Evolutionary conservation across 1,140 invertebrate genomes (phyloP), one percentile per base, ranked within the genome.

Genomic region (Chymomyza costata): DNA sequence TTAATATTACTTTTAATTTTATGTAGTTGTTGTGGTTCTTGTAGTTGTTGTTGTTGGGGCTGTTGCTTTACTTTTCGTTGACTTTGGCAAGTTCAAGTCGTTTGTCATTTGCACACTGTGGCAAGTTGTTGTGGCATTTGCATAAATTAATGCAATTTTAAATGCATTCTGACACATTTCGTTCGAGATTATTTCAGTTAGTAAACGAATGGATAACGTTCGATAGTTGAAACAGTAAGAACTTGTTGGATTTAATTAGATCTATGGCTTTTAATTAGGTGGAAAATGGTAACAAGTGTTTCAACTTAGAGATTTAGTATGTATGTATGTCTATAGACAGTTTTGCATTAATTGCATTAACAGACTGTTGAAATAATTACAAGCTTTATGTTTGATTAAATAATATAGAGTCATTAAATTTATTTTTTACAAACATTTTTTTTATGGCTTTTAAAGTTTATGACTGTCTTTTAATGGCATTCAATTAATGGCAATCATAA

Each of bases 111-210:
- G 67, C 71, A 78, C 73, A 80, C 73, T 28, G 35, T 45, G 53
- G 68, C 32, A 55, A 41, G 50, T 59, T 56, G 62, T 66, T 71
- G 54, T 78, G 73, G 71, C 66, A 78, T 78, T 80, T 80, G 73
- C 73, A 78, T 78, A 80, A 80, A 78, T 58, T 64, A 80, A 78
- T 80, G 73, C 67, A 54, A 51, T 59, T 49, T 54, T 45, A 68
- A 73, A 78, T 73, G 63, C 59, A 60, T 67, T 48, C 67, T 78
- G 73, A 69, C 71, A 63, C 65, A 73, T 65, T 66, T 51, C 21
- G 32, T 34, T 25, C 8, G 21, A 3, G 8, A 25, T 25, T 25
- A 25, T 25, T 25, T 25, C 8, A 25, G 8, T 25, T 25, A 8
- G 21, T 8, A 3, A 8, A 5, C 21, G 21, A 3, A 25, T 8